Evolutionary conservation across 2,797 vertebrate genomes (phyloP), one percentile per base, ranked within the genome.

Genomic region (Cyprinella venusta): DNA sequence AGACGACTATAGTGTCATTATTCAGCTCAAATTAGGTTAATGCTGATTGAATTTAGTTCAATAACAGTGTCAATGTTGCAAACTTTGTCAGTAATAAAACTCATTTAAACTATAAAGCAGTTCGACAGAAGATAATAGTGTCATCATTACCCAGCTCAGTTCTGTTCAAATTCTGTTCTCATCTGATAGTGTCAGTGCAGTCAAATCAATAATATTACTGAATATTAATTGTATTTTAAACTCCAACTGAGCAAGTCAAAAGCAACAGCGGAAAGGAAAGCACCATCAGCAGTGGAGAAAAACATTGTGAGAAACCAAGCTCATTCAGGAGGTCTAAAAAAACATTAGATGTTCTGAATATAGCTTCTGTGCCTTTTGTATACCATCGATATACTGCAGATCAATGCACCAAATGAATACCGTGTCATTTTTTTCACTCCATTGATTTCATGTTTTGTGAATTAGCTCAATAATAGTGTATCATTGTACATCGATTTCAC

Each of bases 401-500:
- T 82, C 71, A 82, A 82, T 76, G 38, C 36, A 76, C 50, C 9
- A 76, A 7, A 67, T 52, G 54, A 80, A 71, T 69, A 72, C 40
- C 1, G 19, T 45, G 19, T 45, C 42, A 38, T 38, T 63, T 71
- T 30, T 48, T 54, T 42, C 19, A 26, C 59, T 75, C 33, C 59
- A 64, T 13, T 33, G 38, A 75, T 33, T 70, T 70, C 64, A 52
- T 56, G 69, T 71, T 50, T 70, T 67, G 70, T 81, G 67, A 63
- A 76, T 38, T 33, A 48, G 13, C 68, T 83, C 67, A 59, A 75
- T 84, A 38, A 50, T 56, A 6, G 12, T 54, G 24, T 45, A 15
- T 56, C 10, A 82, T 13, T 59, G 13, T 61, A 26, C 69, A 84
- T 71, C 12, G 79, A 84, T 84, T 77, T 82, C 42, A 86, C 64